Percentiles rank a stretch among this genome's conserved stretches.
phyloP scores from a whole-genome alignment of 2,113 vertebrate species.

The Albula glossodonta region DNA sequence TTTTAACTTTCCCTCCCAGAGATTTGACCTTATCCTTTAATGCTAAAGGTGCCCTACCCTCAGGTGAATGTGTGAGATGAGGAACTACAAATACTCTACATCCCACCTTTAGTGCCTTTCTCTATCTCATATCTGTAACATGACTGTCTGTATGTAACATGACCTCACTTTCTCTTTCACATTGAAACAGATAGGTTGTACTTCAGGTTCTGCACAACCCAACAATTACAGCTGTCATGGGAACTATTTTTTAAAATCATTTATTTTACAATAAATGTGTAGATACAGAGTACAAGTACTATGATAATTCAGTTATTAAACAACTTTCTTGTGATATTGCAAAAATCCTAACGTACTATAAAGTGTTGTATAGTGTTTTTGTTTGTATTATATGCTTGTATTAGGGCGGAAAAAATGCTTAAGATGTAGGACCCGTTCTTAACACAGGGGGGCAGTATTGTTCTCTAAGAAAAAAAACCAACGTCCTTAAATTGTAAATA shows the following conservation, averaged over 20 bases:
- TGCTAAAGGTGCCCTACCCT: constrained; percentile 47
- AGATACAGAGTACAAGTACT: too few relatives aligned
- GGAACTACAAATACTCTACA: constrained; percentile 52
- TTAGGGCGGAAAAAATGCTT: neutral
- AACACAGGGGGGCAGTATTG: constrained; percentile 71
- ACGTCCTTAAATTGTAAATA: neutral
- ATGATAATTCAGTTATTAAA: too few relatives aligned
- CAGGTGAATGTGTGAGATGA: constrained; percentile 55
- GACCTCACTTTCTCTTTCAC: constrained; percentile 38
- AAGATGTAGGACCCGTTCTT: neutral
- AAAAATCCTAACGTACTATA: too few relatives aligned
- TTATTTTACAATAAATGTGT: too few relatives aligned
- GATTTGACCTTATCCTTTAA: constrained; percentile 52
- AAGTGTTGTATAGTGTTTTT: too few relatives aligned
- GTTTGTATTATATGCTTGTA: neutral
- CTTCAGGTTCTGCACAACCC: too few relatives aligned
- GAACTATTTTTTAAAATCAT: too few relatives aligned
- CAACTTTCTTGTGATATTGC: too few relatives aligned
- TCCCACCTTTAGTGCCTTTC: neutral
- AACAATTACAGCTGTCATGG: too few relatives aligned
- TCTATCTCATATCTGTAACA: too few relatives aligned
- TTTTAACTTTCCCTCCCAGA: constrained; percentile 54
- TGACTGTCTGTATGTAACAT: too few relatives aligned
- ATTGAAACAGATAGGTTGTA: too few relatives aligned
- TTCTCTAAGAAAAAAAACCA: constrained; percentile 48